Conservation (phyloP, 2,113 vertebrate species). For the Microcebus tavaratra region DNA sequence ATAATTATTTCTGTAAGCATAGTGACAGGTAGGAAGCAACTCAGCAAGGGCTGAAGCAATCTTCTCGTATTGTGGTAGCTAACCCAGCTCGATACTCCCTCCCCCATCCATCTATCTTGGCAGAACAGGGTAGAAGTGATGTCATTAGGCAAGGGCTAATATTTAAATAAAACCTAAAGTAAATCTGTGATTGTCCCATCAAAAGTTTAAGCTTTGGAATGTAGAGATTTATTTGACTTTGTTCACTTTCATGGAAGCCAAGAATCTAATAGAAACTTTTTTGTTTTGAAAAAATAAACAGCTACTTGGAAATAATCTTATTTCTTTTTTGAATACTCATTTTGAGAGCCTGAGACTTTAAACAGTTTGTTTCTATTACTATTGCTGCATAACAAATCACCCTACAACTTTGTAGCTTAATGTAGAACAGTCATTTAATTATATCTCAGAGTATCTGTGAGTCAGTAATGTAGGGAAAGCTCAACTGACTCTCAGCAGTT, state of each 20-base stretch:
- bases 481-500: background rate
- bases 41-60: background rate
- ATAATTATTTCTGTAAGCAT: background rate
- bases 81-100: background rate
- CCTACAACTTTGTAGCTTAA: background rate
- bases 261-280: background rate
- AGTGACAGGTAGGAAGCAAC: background rate
- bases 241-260: background rate
- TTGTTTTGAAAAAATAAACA: slow-evolving; percentile 10
- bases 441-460: background rate
- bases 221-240: background rate
- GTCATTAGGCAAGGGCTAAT: background rate
- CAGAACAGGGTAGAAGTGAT: background rate
- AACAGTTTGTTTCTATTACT: background rate
- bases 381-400: background rate
- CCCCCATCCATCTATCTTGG: background rate
- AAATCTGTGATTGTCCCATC: background rate
- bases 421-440: background rate
- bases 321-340: background rate
- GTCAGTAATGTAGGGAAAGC: background rate
- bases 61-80: background rate
- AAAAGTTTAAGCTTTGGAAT: background rate
- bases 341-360: background rate
- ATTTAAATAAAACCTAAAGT: background rate
- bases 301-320: background rate